phyloP scores from a whole-genome alignment of 1,140 invertebrate species.

The Whitmania pigra region DNA sequence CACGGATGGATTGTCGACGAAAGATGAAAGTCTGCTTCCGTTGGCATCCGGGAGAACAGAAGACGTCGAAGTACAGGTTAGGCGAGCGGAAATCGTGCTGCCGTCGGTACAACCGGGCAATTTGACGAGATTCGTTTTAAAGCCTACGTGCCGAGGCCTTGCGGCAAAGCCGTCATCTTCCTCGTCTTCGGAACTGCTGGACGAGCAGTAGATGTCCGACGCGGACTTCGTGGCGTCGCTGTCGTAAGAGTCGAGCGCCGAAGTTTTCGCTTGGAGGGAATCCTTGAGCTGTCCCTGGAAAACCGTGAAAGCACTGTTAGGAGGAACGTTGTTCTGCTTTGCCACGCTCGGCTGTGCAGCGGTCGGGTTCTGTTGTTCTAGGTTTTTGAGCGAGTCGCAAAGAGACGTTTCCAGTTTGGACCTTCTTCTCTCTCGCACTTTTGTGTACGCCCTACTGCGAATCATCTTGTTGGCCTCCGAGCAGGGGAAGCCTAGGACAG shows the following conservation, averaged over 20 bases:
- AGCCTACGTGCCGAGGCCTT: neutral
- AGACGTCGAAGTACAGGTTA: neutral
- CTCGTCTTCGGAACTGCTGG: neutral
- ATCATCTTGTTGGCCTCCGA: neutral
- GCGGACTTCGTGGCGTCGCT: slow-evolving; percentile 18
- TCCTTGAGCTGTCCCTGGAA: neutral
- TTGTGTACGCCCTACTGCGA: neutral
- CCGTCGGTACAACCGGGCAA: neutral
- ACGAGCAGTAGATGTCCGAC: neutral
- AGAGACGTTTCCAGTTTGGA: slow-evolving; percentile 1
- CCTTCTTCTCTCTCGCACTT: neutral
- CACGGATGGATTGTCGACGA: neutral
- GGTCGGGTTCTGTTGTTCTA: neutral
- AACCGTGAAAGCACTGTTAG: neutral
- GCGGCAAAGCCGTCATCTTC: neutral
- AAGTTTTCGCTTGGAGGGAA: neutral
- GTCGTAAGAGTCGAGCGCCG: slow-evolving; percentile 10
- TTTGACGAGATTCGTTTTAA: neutral
- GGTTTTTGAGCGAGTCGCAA: neutral
- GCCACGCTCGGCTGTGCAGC: neutral
- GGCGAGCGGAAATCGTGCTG: neutral
- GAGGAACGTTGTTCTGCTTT: neutral
- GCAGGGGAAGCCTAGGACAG: neutral
- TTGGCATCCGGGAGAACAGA: no score
- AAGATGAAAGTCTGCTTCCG: no score